Conservation (phyloP, 1,140 invertebrate species). For the Ceratina japonica region DNA sequence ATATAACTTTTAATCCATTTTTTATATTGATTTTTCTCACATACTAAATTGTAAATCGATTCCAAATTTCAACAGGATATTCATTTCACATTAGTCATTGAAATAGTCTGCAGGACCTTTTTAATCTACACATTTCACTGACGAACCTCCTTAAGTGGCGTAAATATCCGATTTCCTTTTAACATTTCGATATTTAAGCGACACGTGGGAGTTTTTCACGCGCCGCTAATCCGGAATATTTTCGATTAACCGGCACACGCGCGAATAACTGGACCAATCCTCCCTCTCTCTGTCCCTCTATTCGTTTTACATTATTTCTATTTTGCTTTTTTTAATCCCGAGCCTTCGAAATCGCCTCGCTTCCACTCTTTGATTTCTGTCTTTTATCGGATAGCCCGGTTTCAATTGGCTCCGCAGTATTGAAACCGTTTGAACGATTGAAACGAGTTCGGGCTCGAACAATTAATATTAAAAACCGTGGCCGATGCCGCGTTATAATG, state of each 20-base stretch:
- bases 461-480: slow-evolving; percentile 56
- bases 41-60: too few relatives aligned
- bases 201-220: background rate
- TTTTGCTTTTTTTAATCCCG: background rate
- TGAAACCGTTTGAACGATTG: slow-evolving; percentile 1
- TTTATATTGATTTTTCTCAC: too few relatives aligned
- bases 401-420: slow-evolving; percentile 23
- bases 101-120: too few relatives aligned
- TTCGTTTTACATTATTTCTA: background rate
- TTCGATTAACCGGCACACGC: slow-evolving; percentile 3
- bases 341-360: too few relatives aligned
- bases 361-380: background rate
- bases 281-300: background rate
- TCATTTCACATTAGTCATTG: too few relatives aligned
- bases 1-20: too few relatives aligned
- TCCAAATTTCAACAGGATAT: too few relatives aligned
- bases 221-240: background rate
- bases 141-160: too few relatives aligned
- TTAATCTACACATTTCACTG: too few relatives aligned
- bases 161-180: background rate
- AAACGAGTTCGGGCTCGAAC: slow-evolving; percentile 10
- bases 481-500: slow-evolving; percentile 17
- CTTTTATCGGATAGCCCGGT: background rate
- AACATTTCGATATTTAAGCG: background rate
- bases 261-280: slow-evolving; percentile 15